These are phyloP conservation scores for Megalopta genalis DNA, from an alignment of 1,140 invertebrate species.

Conservation along the genomic window DNA sequence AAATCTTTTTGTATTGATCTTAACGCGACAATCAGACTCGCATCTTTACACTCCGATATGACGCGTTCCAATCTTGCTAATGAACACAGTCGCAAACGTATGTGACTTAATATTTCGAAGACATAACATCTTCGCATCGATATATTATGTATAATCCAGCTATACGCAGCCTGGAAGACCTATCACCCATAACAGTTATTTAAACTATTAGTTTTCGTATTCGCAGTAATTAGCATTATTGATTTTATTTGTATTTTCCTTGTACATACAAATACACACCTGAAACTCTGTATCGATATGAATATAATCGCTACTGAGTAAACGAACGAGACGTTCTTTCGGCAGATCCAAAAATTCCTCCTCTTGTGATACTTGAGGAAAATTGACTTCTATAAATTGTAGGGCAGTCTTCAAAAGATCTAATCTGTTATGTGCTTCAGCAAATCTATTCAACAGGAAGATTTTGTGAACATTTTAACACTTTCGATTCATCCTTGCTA, in stretches of 20 bases:
- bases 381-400: constrained; percentile 93
- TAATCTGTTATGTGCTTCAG: constrained; percentile 93
- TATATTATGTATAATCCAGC: constrained; percentile 94
- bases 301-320: constrained; percentile 93
- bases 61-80: constrained; percentile 90
- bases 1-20: constrained; percentile 91
- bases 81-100: constrained; percentile 92
- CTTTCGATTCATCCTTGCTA: not conserved
- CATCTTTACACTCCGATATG: constrained; percentile 89
- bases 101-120: constrained; percentile 91
- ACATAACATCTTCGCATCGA: constrained; percentile 89
- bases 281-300: constrained; percentile 95
- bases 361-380: constrained; percentile 89
- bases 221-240: not conserved
- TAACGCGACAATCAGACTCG: constrained; percentile 89
- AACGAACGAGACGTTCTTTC: constrained; percentile 88
- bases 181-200: constrained; percentile 68
- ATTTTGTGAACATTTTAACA: not conserved
- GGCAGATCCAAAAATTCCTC: constrained; percentile 95
- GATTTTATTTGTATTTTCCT: not conserved
- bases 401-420: constrained; percentile 90
- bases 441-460: constrained; percentile 85
- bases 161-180: constrained; percentile 94
- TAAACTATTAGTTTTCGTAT: not conserved
- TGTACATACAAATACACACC: constrained; percentile 78